Evolutionary conservation across 2,113 vertebrate species (phyloP).

Genomic region (Solea senegalensis): DNA sequence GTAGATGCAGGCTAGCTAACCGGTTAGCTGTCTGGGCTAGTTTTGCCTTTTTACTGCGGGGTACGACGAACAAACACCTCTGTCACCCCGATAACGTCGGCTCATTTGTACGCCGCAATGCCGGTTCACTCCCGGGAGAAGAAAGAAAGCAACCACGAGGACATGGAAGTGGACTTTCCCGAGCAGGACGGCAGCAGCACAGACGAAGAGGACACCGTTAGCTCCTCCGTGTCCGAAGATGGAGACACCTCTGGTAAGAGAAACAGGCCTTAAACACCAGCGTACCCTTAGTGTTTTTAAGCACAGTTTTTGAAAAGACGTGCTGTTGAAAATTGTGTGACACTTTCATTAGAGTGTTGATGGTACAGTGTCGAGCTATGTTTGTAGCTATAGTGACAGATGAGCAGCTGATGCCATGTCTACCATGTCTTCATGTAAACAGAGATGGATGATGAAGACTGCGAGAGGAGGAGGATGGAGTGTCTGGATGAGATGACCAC

Average conservation of each 20-base stretch:
- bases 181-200: constrained; percentile 96
- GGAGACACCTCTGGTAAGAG: constrained; percentile 92
- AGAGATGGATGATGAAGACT: constrained; percentile 99
- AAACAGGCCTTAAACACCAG: constrained; percentile 44
- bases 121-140: constrained; percentile 95
- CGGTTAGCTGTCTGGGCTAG: constrained; percentile 56
- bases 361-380: neutral
- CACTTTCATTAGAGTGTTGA: too few species aligned
- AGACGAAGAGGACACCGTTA: constrained; percentile 96
- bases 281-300: neutral
- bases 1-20: constrained; percentile 56
- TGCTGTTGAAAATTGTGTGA: neutral
- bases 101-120: constrained; percentile 71
- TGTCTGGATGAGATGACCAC: constrained; percentile 99
- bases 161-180: constrained; percentile 97
- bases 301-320: neutral
- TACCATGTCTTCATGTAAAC: constrained; percentile 47
- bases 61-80: neutral
- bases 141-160: constrained; percentile 94
- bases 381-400: neutral
- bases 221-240: constrained; percentile 96
- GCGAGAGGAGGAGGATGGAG: constrained; percentile 97
- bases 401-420: neutral
- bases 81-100: constrained; percentile 4
- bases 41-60: constrained; percentile 22